phyloP scores from a whole-genome alignment of 2,888 invertebrate species.

The Sialis lutaria region DNA sequence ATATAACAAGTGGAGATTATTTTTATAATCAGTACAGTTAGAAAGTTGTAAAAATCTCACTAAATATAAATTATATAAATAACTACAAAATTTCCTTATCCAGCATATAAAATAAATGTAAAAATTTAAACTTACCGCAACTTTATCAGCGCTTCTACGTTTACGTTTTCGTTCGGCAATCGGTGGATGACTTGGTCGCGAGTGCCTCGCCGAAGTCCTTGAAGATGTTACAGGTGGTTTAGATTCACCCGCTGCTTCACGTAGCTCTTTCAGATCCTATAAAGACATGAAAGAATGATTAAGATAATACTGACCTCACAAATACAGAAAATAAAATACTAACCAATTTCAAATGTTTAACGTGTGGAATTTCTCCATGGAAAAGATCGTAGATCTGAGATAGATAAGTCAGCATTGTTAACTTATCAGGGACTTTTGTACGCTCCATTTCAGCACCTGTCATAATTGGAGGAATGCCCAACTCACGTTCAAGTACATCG shows the following conservation, averaged over 20 bases:
- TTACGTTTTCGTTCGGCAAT: constrained; percentile 22
- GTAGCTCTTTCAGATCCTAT: constrained; percentile 1
- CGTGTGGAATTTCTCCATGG: constrained; percentile 77
- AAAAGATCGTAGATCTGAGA: constrained; percentile 80
- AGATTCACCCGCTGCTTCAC: not conserved
- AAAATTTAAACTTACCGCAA: not conserved
- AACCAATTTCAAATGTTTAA: constrained; percentile 56
- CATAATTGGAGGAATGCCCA: constrained; percentile 45
- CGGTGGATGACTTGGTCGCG: constrained; percentile 1
- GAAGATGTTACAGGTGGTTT: not conserved
- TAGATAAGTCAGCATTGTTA: constrained; percentile 65
- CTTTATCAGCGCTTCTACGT: constrained; percentile 41
- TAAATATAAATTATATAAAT: not conserved
- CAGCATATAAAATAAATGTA: not conserved
- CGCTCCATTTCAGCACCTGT: constrained; percentile 59
- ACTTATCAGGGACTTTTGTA: constrained; percentile 51
- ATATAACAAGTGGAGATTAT: constrained; percentile 4
- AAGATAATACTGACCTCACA: not conserved
- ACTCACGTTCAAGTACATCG: constrained; percentile 65
- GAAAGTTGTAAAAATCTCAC: not conserved
- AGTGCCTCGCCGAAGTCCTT: not conserved
- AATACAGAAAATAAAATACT: constrained; percentile 14
- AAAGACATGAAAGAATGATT: not conserved
- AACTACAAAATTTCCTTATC: not conserved
- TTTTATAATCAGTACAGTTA: not conserved